These are phyloP conservation scores for Oligia strigilis DNA, from an alignment of 2,888 invertebrate genomes.

Conservation along the genomic window DNA sequence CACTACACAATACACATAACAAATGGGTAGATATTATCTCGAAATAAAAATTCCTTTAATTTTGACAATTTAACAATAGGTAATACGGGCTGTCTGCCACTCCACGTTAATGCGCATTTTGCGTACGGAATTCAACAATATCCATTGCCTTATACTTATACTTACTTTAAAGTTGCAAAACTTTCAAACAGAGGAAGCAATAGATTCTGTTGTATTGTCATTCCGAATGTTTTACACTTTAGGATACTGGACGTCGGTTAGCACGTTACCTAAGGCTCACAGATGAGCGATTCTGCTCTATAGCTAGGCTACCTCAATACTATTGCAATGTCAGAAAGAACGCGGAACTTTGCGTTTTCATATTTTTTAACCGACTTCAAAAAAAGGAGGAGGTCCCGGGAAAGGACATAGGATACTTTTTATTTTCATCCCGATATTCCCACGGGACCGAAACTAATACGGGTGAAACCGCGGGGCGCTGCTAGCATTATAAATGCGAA, in stretches of 20 bases:
- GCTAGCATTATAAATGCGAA: no score
- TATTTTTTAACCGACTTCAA: constrained; percentile 10
- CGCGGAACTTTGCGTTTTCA: constrained; percentile 9
- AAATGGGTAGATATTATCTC: not conserved
- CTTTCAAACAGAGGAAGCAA: not conserved
- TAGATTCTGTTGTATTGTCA: not conserved
- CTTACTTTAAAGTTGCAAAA: not conserved
- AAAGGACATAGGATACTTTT: no score
- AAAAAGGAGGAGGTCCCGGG: no score
- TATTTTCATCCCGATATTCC: no score
- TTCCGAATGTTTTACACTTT: not conserved
- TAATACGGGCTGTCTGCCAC: no score
- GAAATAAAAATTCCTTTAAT: not conserved
- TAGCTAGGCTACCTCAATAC: not conserved
- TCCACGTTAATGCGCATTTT: no score
- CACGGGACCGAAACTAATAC: no score
- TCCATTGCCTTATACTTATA: not conserved
- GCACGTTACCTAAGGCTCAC: not conserved
- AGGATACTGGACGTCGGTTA: not conserved
- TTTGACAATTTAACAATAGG: not conserved
- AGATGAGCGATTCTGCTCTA: not conserved
- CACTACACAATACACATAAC: no score
- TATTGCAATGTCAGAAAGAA: constrained; percentile 4
- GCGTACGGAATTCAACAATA: not conserved
- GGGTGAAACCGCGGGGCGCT: no score